Percentiles rank a stretch among this genome's conserved stretches.
Evolutionary conservation across 2,888 invertebrate species (phyloP).

Genomic region (Acleris cristana): DNA sequence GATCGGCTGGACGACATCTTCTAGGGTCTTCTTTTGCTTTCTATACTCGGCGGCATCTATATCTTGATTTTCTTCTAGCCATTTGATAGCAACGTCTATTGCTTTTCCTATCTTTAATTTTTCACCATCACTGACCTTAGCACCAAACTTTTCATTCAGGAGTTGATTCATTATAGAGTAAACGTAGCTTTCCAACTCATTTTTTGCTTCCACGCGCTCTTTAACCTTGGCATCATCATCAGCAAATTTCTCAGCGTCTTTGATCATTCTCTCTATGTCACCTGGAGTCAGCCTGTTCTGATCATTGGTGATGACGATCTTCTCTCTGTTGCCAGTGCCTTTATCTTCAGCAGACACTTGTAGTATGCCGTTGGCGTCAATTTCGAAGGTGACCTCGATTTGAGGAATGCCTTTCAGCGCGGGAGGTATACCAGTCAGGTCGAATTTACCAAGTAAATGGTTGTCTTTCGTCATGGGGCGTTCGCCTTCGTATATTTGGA

Average conservation of each 20-base stretch:
- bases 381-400: constrained; percentile 97
- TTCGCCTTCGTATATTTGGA: constrained; percentile 99
- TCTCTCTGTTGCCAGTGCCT: constrained; percentile 98
- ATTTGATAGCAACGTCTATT: constrained; percentile 97
- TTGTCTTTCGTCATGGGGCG: constrained; percentile 99
- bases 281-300: constrained; percentile 98
- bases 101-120: constrained; percentile 94
- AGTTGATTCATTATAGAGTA: constrained; percentile 99
- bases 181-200: constrained; percentile 98
- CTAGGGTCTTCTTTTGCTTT: constrained; percentile 96
- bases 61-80: constrained; percentile 98
- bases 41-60: constrained; percentile 96
- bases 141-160: constrained; percentile 87
- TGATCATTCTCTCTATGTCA: constrained; percentile 99
- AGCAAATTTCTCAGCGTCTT: constrained; percentile 99
- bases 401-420: constrained; percentile 96
- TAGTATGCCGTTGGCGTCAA: constrained; percentile 96
- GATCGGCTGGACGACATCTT: constrained; percentile 94
- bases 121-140: neutral
- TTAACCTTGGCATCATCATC: constrained; percentile 99
- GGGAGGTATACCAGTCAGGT: constrained; percentile 97
- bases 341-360: constrained; percentile 99
- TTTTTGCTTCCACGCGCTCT: constrained; percentile 97
- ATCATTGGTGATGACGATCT: constrained; percentile 99
- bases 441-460: constrained; percentile 98